Base-by-base conservation (phyloP, 2,888 invertebrate genomes). In the Scaptomyza caliginosa region DNA sequence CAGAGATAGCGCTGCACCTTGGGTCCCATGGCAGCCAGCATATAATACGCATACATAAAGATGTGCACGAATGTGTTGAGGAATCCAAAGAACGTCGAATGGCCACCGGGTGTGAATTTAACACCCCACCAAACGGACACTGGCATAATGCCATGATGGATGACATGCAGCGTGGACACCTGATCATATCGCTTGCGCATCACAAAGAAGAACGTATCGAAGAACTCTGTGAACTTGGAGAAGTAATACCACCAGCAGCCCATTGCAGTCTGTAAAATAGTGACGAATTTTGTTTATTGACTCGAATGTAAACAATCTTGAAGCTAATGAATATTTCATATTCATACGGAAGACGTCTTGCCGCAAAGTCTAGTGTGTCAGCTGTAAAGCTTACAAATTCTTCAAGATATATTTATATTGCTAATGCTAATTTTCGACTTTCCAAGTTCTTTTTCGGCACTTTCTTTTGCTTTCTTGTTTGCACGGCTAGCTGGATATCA, bases 141-240 rank as follows among this genome's bases (percentile, higher is more conserved):
- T 4, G 98, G 98, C 98, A 98, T 98, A 74, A 96, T 95, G 42
- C 97, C 97, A 89, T 98, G 98, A 91, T 98, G 98, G 82, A 98
- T 97, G 46, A 98, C 97, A 90, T 98, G 98, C 32, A 98, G 93
- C 19, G 96, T 96, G 46, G 97, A 96, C 66, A 98, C 95, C 89
- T 98, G 98, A 90, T 96, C 95, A 90, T 95, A 95, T 91, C 98
- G 97, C 93, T 98, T 98, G 57, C 98, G 94, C 92, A 98, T 92
- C 65, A 98, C 95, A 92, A 98, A 98, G 93, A 98, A 98, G 89
- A 97, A 94, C 55, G 98, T 98, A 90, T 98, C 98, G 76, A 96
- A 94, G 90, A 98, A 96, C 92, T 98, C 98, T 58, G 96, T 95
- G 91, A 98, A 97, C 92, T 98, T 98, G 24, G 98, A 97, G 88